Percentiles rank a stretch among this genome's conserved stretches.
Conservation (phyloP, 2,888 invertebrate species). For the Byasa hedistus region DNA sequence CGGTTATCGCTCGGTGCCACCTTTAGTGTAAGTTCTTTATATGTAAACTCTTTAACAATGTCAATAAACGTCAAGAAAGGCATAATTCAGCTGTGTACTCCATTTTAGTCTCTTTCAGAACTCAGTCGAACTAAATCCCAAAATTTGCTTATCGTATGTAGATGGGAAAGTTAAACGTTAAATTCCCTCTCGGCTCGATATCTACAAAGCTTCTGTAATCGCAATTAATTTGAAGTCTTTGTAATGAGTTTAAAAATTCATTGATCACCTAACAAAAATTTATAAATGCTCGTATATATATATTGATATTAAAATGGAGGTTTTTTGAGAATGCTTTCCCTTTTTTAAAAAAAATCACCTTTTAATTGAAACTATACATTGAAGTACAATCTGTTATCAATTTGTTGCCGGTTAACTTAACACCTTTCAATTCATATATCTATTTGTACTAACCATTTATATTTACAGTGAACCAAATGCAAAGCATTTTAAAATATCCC, state of each 20-base stretch:
- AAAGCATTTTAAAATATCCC: too few relatives aligned
- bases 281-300: too few relatives aligned
- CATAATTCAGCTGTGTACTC: not conserved
- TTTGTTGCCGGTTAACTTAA: too few relatives aligned
- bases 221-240: not conserved
- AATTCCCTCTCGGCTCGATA: not conserved
- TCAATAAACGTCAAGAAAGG: not conserved
- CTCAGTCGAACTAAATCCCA: not conserved
- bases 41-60: not conserved
- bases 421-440: too few relatives aligned
- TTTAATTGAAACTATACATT: too few relatives aligned
- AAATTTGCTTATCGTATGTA: not conserved
- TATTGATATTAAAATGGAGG: too few relatives aligned
- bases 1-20: not conserved
- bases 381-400: too few relatives aligned
- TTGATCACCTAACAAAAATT: too few relatives aligned
- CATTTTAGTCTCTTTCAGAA: not conserved
- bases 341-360: too few relatives aligned
- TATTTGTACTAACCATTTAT: too few relatives aligned
- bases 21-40: not conserved
- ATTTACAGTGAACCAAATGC: too few relatives aligned
- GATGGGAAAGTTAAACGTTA: not conserved
- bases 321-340: too few relatives aligned
- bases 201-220: not conserved
- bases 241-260: not conserved